Conservation (phyloP, 2,888 invertebrate genomes). For the Spodoptera exigua region DNA sequence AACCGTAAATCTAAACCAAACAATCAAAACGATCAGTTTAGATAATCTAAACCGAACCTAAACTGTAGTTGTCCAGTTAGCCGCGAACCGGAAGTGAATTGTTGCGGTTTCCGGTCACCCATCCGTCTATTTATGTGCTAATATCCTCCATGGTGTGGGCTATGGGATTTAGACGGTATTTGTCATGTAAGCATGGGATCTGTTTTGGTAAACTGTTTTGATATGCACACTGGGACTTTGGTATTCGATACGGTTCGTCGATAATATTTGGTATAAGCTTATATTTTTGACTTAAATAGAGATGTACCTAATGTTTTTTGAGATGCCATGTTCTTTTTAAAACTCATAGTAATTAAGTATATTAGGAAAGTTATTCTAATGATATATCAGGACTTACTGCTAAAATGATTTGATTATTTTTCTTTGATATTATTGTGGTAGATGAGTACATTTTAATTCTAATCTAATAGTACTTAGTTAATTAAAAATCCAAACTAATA, state of each 20-base stretch:
- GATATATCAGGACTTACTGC: no score
- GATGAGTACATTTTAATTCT: no score
- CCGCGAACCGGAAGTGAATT: conserved; percentile 71
- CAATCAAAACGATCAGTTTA: conserved; percentile 18
- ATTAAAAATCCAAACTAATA: no score
- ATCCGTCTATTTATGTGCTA: conserved; percentile 65
- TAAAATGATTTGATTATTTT: no score
- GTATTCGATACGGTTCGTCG: background rate
- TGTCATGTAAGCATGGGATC: conserved; percentile 21
- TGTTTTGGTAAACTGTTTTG: conserved; percentile 8
- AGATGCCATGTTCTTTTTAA: no score
- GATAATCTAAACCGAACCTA: conserved; percentile 46
- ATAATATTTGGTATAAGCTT: no score
- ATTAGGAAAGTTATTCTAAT: no score
- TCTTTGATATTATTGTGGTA: no score
- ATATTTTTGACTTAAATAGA: no score
- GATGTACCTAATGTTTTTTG: no score
- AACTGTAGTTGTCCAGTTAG: conserved; percentile 64
- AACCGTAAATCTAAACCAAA: conserved; percentile 8
- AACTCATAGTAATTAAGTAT: no score
- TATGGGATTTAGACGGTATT: conserved; percentile 41
- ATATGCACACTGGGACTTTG: conserved; percentile 20
- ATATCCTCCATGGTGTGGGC: conserved; percentile 55
- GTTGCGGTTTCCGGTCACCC: conserved; percentile 65
- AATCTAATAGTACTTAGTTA: no score